Percentiles rank a stretch among this genome's conserved stretches.
phyloP scores from a whole-genome alignment of 2,113 vertebrate genomes.

The Regulus satrapa region DNA sequence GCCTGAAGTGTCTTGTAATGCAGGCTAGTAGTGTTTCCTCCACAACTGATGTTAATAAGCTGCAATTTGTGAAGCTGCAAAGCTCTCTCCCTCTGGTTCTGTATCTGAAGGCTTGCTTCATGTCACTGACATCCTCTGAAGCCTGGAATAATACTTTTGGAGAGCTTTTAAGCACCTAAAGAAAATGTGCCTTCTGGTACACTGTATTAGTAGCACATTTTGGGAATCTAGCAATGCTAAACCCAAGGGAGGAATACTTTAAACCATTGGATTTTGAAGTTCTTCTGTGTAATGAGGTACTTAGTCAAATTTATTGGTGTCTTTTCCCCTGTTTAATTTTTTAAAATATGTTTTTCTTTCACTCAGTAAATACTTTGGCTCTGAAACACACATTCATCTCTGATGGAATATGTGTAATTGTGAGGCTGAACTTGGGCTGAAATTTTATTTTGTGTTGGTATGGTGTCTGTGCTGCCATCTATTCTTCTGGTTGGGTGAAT shows the following conservation, averaged over 20 bases:
- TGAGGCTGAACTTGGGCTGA: neutral
- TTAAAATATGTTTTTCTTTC: neutral
- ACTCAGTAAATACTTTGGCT: neutral
- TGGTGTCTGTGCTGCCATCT: neutral
- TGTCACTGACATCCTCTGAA: neutral
- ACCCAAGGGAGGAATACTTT: neutral
- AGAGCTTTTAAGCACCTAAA: neutral
- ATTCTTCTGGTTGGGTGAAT: neutral
- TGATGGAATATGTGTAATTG: neutral
- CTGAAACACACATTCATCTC: neutral
- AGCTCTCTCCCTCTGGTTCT: neutral
- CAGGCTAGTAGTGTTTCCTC: neutral
- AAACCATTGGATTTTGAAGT: neutral
- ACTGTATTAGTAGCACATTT: neutral
- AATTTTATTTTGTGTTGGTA: neutral
- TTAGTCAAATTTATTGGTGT: neutral
- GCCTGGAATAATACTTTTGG: neutral
- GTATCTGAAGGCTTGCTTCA: neutral
- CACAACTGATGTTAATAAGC: fast-evolving
- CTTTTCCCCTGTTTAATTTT: neutral
- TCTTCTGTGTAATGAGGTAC: neutral
- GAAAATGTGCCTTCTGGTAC: neutral
- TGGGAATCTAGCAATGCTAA: neutral
- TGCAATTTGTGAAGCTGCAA: neutral
- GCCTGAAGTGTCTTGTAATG: neutral